Evolutionary conservation across 2,888 invertebrate species (phyloP).

Genomic region (Serripes groenlandicus): DNA sequence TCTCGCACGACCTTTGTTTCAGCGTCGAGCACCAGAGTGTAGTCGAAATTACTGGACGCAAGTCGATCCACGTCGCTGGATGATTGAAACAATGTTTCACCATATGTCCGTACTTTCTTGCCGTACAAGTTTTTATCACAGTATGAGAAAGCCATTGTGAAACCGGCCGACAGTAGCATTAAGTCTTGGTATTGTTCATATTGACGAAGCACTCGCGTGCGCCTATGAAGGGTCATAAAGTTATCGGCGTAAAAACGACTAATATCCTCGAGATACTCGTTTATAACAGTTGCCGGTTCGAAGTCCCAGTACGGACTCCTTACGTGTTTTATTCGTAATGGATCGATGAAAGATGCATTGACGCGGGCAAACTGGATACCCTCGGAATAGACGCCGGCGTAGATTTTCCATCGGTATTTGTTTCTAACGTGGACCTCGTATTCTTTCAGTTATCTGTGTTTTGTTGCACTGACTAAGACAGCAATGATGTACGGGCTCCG

Average conservation of each 20-base stretch:
- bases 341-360: conserved; percentile 54
- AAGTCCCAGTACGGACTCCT: conserved; percentile 67
- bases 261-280: conserved; percentile 67
- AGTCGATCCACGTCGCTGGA: conserved; percentile 4
- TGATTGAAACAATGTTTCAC: conserved; percentile 11
- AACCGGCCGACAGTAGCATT: conserved; percentile 74
- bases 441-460: conserved; percentile 58
- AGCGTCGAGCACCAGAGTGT: conserved; percentile 80
- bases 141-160: conserved; percentile 70
- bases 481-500: conserved; percentile 75
- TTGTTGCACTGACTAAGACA: conserved; percentile 76
- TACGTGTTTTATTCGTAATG: conserved; percentile 56
- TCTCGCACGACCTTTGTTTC: conserved; percentile 78
- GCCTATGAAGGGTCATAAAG: conserved; percentile 77
- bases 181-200: conserved; percentile 80
- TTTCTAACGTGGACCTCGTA: conserved; percentile 69
- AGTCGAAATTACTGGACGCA: conserved; percentile 70
- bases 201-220: conserved; percentile 73
- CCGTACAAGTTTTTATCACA: conserved; percentile 70
- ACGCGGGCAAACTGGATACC: conserved; percentile 64
- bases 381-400: conserved; percentile 71
- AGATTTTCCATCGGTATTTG: conserved; percentile 70
- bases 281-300: conserved; percentile 56
- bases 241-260: conserved; percentile 69
- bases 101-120: conserved; percentile 44